Evolutionary conservation across 1,140 invertebrate genomes (phyloP).

Genomic region (Pachyrhynchus sulphureomaculatus): DNA sequence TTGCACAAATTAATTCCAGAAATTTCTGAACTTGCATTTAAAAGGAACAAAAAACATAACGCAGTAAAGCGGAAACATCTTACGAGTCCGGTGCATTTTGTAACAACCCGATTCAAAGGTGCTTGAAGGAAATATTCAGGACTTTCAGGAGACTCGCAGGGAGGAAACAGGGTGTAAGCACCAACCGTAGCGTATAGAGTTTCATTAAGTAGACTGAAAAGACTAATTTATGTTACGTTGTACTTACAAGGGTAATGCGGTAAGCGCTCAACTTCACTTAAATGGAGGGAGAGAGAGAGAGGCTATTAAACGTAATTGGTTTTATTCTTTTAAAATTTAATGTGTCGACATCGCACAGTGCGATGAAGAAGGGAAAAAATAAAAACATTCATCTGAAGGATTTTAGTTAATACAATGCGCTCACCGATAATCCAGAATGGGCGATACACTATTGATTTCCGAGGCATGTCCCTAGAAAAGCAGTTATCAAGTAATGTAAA

Average conservation of each 20-base stretch:
- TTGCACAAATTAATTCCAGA: too few species aligned
- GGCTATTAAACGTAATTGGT: conserved; percentile 22
- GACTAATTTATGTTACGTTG: conserved; percentile 21
- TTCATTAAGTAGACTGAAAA: conserved; percentile 29
- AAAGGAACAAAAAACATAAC: neutral
- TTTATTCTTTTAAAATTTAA: conserved; percentile 9
- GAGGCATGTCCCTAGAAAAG: too few species aligned
- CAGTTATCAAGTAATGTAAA: too few species aligned
- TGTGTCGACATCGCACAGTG: too few species aligned
- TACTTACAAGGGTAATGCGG: conserved; percentile 15
- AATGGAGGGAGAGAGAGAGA: conserved; percentile 7
- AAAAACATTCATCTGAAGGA: too few species aligned
- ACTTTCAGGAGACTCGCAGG: conserved; percentile 8
- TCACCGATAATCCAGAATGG: too few species aligned
- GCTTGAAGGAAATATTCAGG: conserved; percentile 11
- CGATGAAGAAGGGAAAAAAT: too few species aligned
- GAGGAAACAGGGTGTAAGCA: conserved; percentile 10
- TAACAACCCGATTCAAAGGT: conserved; percentile 12
- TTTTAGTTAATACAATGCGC: too few species aligned
- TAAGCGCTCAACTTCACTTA: conserved; percentile 10
- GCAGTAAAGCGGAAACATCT: neutral
- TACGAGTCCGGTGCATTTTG: neutral
- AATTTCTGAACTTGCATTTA: too few species aligned
- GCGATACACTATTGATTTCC: too few species aligned
- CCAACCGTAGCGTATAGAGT: conserved; percentile 17